A percentile compares a stretch with the other conserved stretches of the same genome.
These are phyloP conservation scores for Erythrocebus patas DNA, from an alignment of 2,113 vertebrate species.

Conservation along the genomic window DNA sequence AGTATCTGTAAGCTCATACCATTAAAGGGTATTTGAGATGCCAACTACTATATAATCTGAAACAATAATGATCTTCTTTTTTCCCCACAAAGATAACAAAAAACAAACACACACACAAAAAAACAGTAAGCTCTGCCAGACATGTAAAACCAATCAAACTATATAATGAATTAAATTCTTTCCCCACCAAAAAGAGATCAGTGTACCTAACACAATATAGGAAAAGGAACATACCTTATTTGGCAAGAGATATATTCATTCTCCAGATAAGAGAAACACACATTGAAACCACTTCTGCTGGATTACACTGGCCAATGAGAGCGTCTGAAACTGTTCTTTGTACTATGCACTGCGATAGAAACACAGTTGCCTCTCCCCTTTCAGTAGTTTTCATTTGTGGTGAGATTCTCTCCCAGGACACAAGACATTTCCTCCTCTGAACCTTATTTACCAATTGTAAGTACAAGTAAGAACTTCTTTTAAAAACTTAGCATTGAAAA, in stretches of 20 bases:
- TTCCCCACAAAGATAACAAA: too few species aligned
- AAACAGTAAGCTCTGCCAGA: background rate
- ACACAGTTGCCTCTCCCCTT: background rate
- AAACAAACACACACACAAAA: background rate
- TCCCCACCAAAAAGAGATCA: background rate
- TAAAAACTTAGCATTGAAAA: background rate
- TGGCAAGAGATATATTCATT: background rate
- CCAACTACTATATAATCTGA: background rate
- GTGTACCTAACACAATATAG: background rate
- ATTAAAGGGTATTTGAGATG: background rate
- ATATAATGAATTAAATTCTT: background rate
- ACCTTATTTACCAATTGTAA: background rate
- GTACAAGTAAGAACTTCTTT: slow-evolving; percentile 31
- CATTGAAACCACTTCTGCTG: background rate
- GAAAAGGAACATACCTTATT: background rate
- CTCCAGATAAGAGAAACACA: background rate
- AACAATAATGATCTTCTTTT: background rate
- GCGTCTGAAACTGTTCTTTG: background rate
- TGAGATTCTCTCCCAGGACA: background rate
- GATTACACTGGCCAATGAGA: slow-evolving; percentile 31
- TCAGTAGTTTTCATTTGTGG: background rate
- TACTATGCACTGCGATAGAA: fast-evolving
- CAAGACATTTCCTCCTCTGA: background rate
- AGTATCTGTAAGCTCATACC: background rate
- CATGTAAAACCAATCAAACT: background rate